Evolutionary conservation across 2,888 invertebrate species (phyloP), one percentile per base, ranked within the genome.

Genomic region (Antheraea yamamai): DNA sequence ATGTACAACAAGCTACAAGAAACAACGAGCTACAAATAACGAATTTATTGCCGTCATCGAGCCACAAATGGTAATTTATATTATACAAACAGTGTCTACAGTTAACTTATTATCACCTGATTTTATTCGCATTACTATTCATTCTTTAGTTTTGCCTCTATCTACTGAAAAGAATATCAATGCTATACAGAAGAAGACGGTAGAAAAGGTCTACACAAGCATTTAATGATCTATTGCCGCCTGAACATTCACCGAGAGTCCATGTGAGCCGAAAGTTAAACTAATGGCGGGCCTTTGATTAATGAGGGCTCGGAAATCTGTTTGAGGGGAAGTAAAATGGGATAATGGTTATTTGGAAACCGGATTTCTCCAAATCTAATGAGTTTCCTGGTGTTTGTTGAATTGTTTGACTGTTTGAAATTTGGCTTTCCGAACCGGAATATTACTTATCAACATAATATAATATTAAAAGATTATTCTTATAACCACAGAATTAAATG

Each of bases 251-350:
- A 39, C 20, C 10, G 39, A 39, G n/a, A 20, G 20, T 39, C 8
- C 39, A 6, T 70, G 70, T 70, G 35, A 30, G 64, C 39, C n/a
- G 39, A 70, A 70, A 39, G 39, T 70, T 70, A 70, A 61, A 39
- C 39, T 26, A 7, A 70, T 70, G 39, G 20, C n/a, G 39, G 39
- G 39, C 39, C n/a, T 39, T 70, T 70, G 70, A 70, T 70, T 70
- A 70, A 70, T 39, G 39, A 70, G 39, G n/a, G n/a, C 39, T 35
- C 20, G 39, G 4, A 39, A 39, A 70, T 35, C 70, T 2, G 39
- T 39, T 70, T 7, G 39, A 70, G 39, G 35, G 70, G n/a, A 70
- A 70, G 39, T 39, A 8, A n/a, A 70, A 70, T 39, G 23, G 35
- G n/a, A 70, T 70, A 70, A 70, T 70, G 70, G 70, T 70, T 39